phyloP scores from a whole-genome alignment of 2,888 invertebrate species.

The Drosophila melanosoma region DNA sequence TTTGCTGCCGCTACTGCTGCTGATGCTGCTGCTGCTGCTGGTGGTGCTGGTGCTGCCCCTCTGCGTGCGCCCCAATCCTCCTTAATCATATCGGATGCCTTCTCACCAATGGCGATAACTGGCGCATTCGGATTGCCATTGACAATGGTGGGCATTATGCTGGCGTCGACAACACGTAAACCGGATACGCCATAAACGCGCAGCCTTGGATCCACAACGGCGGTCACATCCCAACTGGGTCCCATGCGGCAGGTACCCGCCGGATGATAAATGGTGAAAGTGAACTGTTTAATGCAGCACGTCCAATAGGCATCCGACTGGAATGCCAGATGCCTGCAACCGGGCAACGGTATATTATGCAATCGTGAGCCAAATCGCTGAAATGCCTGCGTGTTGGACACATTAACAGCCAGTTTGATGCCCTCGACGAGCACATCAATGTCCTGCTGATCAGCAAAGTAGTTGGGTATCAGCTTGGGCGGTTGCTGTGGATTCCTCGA shows the following conservation, averaged over 20 bases:
- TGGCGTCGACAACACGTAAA: constrained; percentile 92
- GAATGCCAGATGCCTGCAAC: constrained; percentile 90
- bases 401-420: constrained; percentile 92
- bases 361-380: constrained; percentile 92
- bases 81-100: constrained; percentile 95
- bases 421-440: constrained; percentile 92
- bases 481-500: constrained; percentile 92
- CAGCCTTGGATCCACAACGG: constrained; percentile 92
- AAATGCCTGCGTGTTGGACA: constrained; percentile 92
- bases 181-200: constrained; percentile 92
- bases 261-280: constrained; percentile 94
- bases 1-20: background rate
- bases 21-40: background rate
- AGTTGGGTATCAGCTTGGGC: constrained; percentile 96
- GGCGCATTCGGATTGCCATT: constrained; percentile 97
- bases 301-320: constrained; percentile 95
- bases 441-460: constrained; percentile 94
- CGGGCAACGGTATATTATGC: constrained; percentile 92
- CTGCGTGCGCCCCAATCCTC: constrained; percentile 89
- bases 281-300: constrained; percentile 92
- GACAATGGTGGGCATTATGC: constrained; percentile 94
- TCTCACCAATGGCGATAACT: constrained; percentile 95
- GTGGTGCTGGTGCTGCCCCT: background rate
- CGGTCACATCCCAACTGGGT: constrained; percentile 89
- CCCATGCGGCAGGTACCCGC: constrained; percentile 95